Base-by-base conservation (phyloP, 1,140 invertebrate genomes). In the Hylaeus anthracinus region DNA sequence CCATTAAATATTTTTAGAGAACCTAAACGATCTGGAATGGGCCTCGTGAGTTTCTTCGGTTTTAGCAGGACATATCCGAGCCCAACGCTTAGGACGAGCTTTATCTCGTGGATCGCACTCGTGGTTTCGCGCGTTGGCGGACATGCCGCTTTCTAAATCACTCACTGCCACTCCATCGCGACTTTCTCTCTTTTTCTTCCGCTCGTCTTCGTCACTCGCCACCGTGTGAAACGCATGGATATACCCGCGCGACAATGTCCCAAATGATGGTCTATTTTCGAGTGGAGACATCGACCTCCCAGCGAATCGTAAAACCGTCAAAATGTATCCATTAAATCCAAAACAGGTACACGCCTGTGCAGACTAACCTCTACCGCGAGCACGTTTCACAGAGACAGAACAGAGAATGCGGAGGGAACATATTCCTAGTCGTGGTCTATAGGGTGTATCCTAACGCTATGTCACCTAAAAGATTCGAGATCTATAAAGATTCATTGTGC, bases 111-210 rank as follows among this genome's bases (percentile, higher is more conserved):
- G 83, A 91, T 92, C 90, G 86, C 81, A 3, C 60, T 71, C 84
- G 84, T 83, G 73, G 60, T 86, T 80, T 76, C 70, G 79, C 81
- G 89, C 91, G 89, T 92, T 87, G 90, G 88, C 85, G 89, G 90
- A 90, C 89, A 85, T 65, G 6, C 2, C 61, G 86, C 88, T 90
- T 90, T 90, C 88, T 89, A 90, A 90, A 91, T 89, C 89, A 88
- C 83, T 80, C 75, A 70, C 70, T 85, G 80, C 69, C 80, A 79
- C 69, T 66, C 60, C 58, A 45, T 58, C 48, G 56, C 41, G 39
- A 39, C 75, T 81, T 83, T 80, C 83, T 86, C 82, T 82, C 76
- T 79, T 84, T 87, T 77, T 83, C 81, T 66, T 76, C 55, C 26
- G 58, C 53, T 45, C 58, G 64, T 83, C 71, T 39, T 60, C 66